phyloP scores from a whole-genome alignment of 1,140 invertebrate genomes.

The Dryas iulia region DNA sequence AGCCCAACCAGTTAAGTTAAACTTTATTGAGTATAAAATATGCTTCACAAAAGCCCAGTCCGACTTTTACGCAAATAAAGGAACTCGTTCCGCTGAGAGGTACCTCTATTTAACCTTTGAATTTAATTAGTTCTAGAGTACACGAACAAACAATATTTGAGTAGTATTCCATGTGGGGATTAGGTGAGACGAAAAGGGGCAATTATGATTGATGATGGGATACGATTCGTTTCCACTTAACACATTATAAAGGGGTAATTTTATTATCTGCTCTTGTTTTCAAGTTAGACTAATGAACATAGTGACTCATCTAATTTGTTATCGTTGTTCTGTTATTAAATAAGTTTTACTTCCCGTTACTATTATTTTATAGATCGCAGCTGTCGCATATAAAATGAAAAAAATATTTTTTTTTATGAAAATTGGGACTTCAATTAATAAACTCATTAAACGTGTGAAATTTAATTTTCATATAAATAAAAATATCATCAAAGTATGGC shows the following conservation, averaged over 20 bases:
- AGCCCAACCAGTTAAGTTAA: background rate
- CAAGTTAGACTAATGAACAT: slow-evolving; percentile 72
- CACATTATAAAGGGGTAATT: slow-evolving; percentile 76
- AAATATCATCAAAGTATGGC: too few species aligned
- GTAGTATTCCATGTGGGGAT: slow-evolving; percentile 56
- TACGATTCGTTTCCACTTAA: slow-evolving; percentile 77
- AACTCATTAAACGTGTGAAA: too few species aligned
- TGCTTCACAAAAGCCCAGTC: background rate
- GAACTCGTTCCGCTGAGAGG: background rate
- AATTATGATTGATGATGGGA: slow-evolving; percentile 77
- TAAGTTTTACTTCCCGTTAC: background rate
- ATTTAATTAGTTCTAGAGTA: slow-evolving; percentile 32
- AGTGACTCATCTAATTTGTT: slow-evolving; percentile 60
- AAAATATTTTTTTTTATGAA: too few species aligned
- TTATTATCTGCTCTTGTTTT: slow-evolving; percentile 68
- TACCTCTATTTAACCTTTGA: slow-evolving; percentile 20
- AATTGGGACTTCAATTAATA: too few species aligned
- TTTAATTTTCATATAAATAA: too few species aligned
- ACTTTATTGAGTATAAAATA: background rate
- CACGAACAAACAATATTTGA: slow-evolving; percentile 38
- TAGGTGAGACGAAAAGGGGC: slow-evolving; percentile 53
- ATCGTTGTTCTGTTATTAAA: slow-evolving; percentile 15
- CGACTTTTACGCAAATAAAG: slow-evolving; percentile 5
- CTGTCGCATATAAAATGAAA: background rate
- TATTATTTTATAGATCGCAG: background rate